Conservation (phyloP, 2,113 vertebrate genomes). For the pig (Sus scrofa) region T2T-Sscrofa CM000817.6:119092001-119092500, state of each 20-base stretch:
- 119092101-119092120: not conserved
- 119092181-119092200: not conserved
- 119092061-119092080: conserved; percentile 43
- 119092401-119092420: not conserved
- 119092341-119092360: not conserved
- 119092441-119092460: not conserved
- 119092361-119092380: not conserved
- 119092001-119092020: not conserved
- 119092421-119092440: not conserved
- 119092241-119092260: too few species aligned
- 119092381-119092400: not conserved
- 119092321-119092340: not conserved
- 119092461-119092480: not conserved
- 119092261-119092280: too few species aligned
- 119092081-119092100: conserved; percentile 13
- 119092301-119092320: too few species aligned
- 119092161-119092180: not conserved
- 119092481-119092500: not conserved
- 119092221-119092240: not conserved
- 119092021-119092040: not conserved
- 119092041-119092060: not conserved
- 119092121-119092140: conserved; percentile 18
- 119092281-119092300: too few species aligned
- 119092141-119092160: not conserved
- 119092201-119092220: not conserved